Evolutionary conservation across 2,888 invertebrate genomes (phyloP), one percentile per base, ranked within the genome.

Genomic region (Macaria notata): DNA sequence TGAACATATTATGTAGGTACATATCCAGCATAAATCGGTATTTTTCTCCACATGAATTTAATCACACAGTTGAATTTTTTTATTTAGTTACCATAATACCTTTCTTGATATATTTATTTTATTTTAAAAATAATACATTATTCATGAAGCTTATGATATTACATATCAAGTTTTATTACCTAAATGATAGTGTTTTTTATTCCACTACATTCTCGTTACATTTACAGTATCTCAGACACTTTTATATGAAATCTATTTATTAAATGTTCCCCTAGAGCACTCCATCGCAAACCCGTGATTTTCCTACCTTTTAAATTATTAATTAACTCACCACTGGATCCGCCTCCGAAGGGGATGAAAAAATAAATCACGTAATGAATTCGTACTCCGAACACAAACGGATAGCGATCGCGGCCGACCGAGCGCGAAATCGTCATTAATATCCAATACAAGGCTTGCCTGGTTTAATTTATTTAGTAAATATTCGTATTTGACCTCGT

Each of bases 361-460:
- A 81, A 82, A 71, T 77, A 84, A 85, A 83, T 80, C 79, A 79
- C 77, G 75, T 83, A 87, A 86, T 88, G 86, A 85, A 88, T 86
- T 87, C 84, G 79, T 78, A 75, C 72, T 76, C 78, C 63, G 63
- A 78, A 79, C 77, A 81, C 78, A 84, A 83, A 81, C 79, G 78
- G 45, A 73, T 75, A 67, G 65, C 76, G 75, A 81, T 81, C 73
- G 78, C 61, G 68, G 62, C 63, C 78, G 75, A 58, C 71, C 69
- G 71, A 75, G 81, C 83, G 83, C 61, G 79, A 85, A 89, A 88
- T 86, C 83, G 83, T 77, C 83, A 87, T 88, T 86, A 83, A 86
- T 85, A 84, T 78, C 69, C 71, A 41, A 41, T 36, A 36, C 5
- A 6, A 6, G 33, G 6, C 9, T 41, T n/a, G 41, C 9, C 9